Base-by-base conservation (phyloP, 2,113 vertebrate species). In the Rhagologus leucostigma region DNA sequence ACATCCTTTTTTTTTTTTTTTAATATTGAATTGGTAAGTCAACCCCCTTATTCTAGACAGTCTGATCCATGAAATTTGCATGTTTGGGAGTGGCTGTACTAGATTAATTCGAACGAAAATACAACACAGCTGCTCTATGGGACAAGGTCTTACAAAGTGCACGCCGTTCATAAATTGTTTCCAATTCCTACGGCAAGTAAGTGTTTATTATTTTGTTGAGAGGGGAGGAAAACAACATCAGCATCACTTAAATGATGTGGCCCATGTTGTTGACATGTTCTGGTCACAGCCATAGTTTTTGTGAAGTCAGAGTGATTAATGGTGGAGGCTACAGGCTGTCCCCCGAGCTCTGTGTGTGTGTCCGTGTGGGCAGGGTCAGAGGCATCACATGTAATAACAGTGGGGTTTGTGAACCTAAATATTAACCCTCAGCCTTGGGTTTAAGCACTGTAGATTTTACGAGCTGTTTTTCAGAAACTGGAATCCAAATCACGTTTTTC, bases 131-230 rank as follows among this genome's bases (percentile, higher is more conserved):
- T 30, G 46, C 24, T 87, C 70, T 37, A 16, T 4, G 17, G 41
- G 21, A 39, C 52, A 92, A 91, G 70, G 73, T 82, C 89, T 93
- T 65, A 12, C 33, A 60, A 76, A 95, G 91, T 87, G 91, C 92
- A 86, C 3, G 0, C 47, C 71, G n/a, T 82, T 82, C 79, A 62
- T 55, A 69, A 42, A 71, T 87, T 71, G 37, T 75, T 87, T 80
- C 84, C 24, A 79, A 35, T 92, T 93, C 59, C 63, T 95, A 52
- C 3, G 9, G 74, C 67, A 74, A 87, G 33, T 42, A 75, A 92
- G 57, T 84, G 83, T 76, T 96, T 93, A 92, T 95, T 93, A 87
- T 85, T 94, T 91, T 63, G 35, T 59, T 73, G 73, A 59, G 89
- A 79, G 77, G 60, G 50, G 50, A 93, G 49, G 44, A 67, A 83